These are phyloP conservation scores for Heliothis virescens DNA, from an alignment of 1,140 invertebrate genomes.

Conservation along the genomic window DNA sequence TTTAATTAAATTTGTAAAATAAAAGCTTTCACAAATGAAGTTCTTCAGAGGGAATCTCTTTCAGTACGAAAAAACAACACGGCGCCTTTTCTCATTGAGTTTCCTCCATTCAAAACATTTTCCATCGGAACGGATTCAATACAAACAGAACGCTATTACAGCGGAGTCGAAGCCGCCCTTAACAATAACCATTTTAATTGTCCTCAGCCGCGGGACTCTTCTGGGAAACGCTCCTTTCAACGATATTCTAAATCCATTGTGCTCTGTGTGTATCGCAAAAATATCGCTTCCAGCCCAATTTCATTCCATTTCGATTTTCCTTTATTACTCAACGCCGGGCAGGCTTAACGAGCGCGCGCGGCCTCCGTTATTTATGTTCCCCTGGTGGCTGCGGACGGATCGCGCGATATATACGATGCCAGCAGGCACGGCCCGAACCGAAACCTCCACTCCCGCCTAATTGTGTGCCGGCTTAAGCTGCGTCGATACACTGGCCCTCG, in stretches of 20 bases:
- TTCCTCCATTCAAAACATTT: slow-evolving; percentile 78
- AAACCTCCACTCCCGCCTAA: slow-evolving; percentile 80
- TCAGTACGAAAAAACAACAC: slow-evolving; percentile 71
- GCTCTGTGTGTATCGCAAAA: slow-evolving; percentile 80
- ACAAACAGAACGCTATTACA: slow-evolving; percentile 74
- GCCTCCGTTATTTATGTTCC: slow-evolving; percentile 84
- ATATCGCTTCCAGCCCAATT: slow-evolving; percentile 84
- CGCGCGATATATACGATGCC: slow-evolving; percentile 80
- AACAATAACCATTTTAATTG: slow-evolving; percentile 83
- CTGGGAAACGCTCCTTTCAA: slow-evolving; percentile 73
- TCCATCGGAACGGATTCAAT: slow-evolving; percentile 71
- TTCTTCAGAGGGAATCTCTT: slow-evolving; percentile 65
- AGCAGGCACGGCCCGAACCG: slow-evolving; percentile 73
- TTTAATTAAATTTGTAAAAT: slow-evolving; percentile 77
- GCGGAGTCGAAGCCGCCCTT: slow-evolving; percentile 63
- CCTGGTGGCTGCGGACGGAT: slow-evolving; percentile 82
- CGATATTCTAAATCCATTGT: slow-evolving; percentile 82
- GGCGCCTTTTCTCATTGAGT: slow-evolving; percentile 68
- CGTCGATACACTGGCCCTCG: slow-evolving; percentile 67
- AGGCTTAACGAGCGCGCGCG: slow-evolving; percentile 82
- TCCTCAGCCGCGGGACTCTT: slow-evolving; percentile 71
- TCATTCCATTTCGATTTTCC: slow-evolving; percentile 86
- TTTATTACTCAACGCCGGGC: slow-evolving; percentile 84
- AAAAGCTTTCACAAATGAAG: slow-evolving; percentile 70
- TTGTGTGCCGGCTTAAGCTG: slow-evolving; percentile 79